Evolutionary conservation across 2,797 vertebrate species (phyloP).

Genomic region (Hirundo rustica): DNA sequence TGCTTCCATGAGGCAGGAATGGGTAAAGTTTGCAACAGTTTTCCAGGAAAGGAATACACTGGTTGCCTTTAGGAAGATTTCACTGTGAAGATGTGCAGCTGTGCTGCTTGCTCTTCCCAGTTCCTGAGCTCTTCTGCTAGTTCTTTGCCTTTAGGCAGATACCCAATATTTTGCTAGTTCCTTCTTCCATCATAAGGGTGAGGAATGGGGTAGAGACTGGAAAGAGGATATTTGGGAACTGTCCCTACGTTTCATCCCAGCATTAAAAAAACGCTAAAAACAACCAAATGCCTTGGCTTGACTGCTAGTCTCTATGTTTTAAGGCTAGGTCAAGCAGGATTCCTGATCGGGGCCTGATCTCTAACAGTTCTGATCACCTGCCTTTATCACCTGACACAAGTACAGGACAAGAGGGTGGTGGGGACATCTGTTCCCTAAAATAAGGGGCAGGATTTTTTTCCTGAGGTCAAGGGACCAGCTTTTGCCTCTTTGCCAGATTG

Average conservation of each 20-base stretch:
- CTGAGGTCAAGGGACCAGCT: conserved; percentile 10
- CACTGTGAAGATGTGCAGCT: neutral
- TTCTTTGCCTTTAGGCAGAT: neutral
- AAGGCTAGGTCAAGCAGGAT: neutral
- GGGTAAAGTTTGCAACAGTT: neutral
- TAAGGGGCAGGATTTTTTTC: neutral
- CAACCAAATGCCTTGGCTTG: neutral
- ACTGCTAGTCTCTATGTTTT: neutral
- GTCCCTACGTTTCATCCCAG: rapidly evolving
- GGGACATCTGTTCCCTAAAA: neutral
- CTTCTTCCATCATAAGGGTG: neutral
- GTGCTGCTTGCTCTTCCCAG: neutral
- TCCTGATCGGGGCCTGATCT: neutral
- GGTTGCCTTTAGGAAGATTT: neutral
- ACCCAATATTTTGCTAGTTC: neutral
- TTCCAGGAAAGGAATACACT: neutral
- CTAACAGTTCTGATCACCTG: neutral
- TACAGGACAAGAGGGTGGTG: rapidly evolving
- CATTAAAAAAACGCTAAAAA: neutral
- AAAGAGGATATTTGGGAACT: neutral
- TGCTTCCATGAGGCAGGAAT: neutral
- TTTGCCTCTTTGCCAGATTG: conserved; percentile 18
- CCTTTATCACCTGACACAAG: neutral
- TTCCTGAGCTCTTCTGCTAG: neutral
- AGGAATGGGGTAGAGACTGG: neutral